A percentile compares a stretch with the other conserved stretches of the same genome.
Conservation (phyloP, 2,888 invertebrate genomes). For the Ophion ventricosus region DNA sequence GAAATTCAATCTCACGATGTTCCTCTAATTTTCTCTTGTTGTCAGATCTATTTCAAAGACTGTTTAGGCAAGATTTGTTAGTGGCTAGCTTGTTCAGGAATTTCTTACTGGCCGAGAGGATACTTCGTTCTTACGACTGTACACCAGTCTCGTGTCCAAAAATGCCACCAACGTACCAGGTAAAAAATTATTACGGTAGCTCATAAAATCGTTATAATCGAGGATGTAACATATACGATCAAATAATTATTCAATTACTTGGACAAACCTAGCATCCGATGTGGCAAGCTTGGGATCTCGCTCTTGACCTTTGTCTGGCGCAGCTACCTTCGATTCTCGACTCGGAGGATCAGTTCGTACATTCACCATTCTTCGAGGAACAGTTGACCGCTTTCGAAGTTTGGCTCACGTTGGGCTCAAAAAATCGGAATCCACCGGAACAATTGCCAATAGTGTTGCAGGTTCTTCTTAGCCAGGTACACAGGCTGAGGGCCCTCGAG, state of each 20-base stretch:
- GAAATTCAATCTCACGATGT: background rate
- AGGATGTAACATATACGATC: background rate
- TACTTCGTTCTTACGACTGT: conserved; percentile 98
- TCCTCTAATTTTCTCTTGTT: conserved; percentile 64
- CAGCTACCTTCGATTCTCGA: conserved; percentile 93
- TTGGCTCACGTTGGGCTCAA: conserved; percentile 93
- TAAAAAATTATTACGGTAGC: conserved; percentile 71
- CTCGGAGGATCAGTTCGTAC: conserved; percentile 86
- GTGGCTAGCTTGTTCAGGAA: conserved; percentile 99
- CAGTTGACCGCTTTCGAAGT: conserved; percentile 99
- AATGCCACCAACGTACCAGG: conserved; percentile 94
- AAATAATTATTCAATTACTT: background rate
- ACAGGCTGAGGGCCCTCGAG: conserved; percentile 97
- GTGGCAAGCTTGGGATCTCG: conserved; percentile 99
- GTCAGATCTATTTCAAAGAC: conserved; percentile 95
- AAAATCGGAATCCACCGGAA: conserved; percentile 93
- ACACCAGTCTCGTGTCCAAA: conserved; percentile 97
- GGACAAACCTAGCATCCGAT: conserved; percentile 88
- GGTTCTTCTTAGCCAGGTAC: conserved; percentile 91
- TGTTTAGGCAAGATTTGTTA: conserved; percentile 98
- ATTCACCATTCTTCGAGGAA: conserved; percentile 98
- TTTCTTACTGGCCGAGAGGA: conserved; percentile 97
- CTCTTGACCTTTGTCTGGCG: conserved; percentile 96
- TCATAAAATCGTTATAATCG: background rate
- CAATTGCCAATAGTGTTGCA: conserved; percentile 99